Base-by-base conservation (phyloP, 2,888 invertebrate genomes). In the Micropterix aruncella region DNA sequence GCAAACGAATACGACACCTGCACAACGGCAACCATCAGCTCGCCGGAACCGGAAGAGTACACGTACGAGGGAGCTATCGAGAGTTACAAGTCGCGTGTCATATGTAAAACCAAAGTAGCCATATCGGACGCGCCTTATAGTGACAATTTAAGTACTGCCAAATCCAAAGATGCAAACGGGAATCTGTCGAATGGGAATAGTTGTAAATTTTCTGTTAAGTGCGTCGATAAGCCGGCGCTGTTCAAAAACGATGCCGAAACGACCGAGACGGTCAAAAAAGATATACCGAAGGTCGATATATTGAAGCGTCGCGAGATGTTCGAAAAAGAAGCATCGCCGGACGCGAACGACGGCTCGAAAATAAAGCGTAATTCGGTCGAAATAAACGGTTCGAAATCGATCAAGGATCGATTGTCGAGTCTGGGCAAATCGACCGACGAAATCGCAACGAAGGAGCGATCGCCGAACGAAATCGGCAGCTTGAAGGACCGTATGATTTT, bases 11-110 rank as follows among this genome's bases (percentile, higher is more conserved):
- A 81, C 65, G 80, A 81, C 56, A 79, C 80, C 36, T 77, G 76
- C 52, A 80, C 77, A 54, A 79, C 78, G 44, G 78, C 76, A 52
- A 78, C 79, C 38, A 74, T 76, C 52, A 79, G 77, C 58, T 78
- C 82, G 39, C 78, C 80, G 2, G 80, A 81, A 61, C 77, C 78
- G 19, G 77, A 84, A 55, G 87, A 88, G 60, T 89, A 88, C 62
- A 88, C 88, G 0, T 90, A 88, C 60, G 89, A 90, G 62, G 82
- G 86, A 54, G 88, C 89, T 54, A 89, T 89, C 53, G 83, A 89
- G 58, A 83, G 85, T 53, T 90, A 90, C 63, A 83, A 88, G 54
- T 83, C 85, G 43, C 74, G 86, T 52, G 85, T 83, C 40, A 76
- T 81, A 54, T 76, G 78, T 37, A 70, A 74, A 54, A 74, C 75